Conservation (phyloP, 2,888 invertebrate species). For the Psococerastis gibbosa region DNA sequence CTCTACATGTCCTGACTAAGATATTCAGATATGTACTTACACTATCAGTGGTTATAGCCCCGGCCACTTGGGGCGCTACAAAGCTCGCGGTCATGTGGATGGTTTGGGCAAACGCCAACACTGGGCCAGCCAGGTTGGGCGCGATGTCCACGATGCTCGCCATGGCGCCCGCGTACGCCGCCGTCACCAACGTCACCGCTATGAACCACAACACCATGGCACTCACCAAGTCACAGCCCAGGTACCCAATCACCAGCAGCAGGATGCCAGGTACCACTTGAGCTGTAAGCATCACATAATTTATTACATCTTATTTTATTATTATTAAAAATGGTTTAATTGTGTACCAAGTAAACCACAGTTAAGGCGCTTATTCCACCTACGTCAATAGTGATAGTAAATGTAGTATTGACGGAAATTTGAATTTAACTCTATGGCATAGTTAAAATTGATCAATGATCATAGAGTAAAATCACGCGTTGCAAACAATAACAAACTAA, state of each 20-base stretch:
- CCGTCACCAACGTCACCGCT: conserved; percentile 48
- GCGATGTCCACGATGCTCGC: conserved; percentile 59
- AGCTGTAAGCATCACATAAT: no score
- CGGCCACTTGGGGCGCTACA: conserved; percentile 42
- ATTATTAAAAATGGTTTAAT: conserved; percentile 4
- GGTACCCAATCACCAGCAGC: conserved; percentile 39
- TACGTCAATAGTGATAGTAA: no score
- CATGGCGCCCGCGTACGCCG: conserved; percentile 55
- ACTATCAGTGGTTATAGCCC: conserved; percentile 36
- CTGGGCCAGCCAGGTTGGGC: conserved; percentile 53
- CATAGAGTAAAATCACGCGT: no score
- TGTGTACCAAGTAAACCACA: neutral
- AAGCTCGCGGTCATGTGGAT: conserved; percentile 59
- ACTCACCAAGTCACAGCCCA: conserved; percentile 36
- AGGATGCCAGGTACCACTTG: conserved; percentile 49
- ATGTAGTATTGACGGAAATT: no score
- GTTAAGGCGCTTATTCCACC: no score
- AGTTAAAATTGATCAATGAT: no score
- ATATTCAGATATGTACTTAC: no score
- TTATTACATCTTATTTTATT: no score
- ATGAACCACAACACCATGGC: conserved; percentile 45
- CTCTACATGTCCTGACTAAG: no score
- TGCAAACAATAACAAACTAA: no score
- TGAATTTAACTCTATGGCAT: no score
- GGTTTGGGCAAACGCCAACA: conserved; percentile 54